Percentiles rank a stretch among this genome's conserved stretches.
These are phyloP conservation scores for Pelusios castaneus DNA, from an alignment of 2,113 vertebrate species.

Conservation along the genomic window DNA sequence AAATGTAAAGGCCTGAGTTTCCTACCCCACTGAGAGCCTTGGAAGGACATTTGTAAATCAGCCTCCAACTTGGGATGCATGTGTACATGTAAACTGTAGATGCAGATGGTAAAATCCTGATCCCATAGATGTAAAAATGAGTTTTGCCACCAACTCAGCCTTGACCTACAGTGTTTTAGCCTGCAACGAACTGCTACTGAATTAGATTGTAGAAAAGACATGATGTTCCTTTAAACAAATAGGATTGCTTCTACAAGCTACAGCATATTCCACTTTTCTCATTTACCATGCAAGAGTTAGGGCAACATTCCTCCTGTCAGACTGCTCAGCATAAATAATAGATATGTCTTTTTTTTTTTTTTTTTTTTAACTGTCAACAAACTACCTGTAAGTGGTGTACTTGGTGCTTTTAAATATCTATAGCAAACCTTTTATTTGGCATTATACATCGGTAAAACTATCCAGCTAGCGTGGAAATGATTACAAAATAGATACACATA, in stretches of 20 bases:
- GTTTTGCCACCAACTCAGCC: background rate
- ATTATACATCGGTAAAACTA: constrained; percentile 7
- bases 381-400: constrained; percentile 58
- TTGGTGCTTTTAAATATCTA: constrained; percentile 52
- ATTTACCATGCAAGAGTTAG: constrained; percentile 33
- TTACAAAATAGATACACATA: background rate
- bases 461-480: constrained; percentile 33
- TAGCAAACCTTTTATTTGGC: constrained; percentile 55
- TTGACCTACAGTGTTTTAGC: background rate
- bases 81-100: background rate
- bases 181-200: background rate
- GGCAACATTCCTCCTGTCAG: constrained; percentile 54
- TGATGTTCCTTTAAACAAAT: constrained; percentile 7
- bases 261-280: constrained; percentile 27
- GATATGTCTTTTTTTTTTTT: constrained; percentile 67
- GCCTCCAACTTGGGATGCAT: background rate
- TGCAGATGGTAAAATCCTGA: background rate
- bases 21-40: background rate
- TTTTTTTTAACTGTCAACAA: constrained; percentile 75
- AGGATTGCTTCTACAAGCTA: background rate
- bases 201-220: background rate
- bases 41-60: background rate
- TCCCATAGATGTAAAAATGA: background rate
- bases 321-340: constrained; percentile 71
- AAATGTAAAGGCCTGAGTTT: constrained; percentile 5